Conservation (phyloP, 2,113 vertebrate genomes). For the Triplophysa dalaica region DNA sequence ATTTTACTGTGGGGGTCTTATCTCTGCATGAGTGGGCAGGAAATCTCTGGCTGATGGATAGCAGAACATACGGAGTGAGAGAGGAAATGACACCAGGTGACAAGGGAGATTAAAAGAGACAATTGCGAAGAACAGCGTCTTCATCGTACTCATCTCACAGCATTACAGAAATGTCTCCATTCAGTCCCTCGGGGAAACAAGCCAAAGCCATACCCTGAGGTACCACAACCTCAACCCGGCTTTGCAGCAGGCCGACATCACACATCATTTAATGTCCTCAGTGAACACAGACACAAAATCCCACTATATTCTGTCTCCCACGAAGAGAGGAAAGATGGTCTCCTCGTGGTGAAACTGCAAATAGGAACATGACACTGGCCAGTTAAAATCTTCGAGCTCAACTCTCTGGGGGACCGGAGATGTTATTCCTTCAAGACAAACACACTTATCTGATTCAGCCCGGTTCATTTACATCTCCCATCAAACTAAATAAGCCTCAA, state of each 20-base stretch:
- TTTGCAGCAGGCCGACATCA: constrained; percentile 51
- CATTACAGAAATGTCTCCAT: constrained; percentile 19
- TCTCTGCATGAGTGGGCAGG: constrained; percentile 53
- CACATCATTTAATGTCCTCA: constrained; percentile 41
- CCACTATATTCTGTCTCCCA: background rate
- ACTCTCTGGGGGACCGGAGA: background rate
- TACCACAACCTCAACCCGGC: constrained; percentile 51
- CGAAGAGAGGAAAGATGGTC: constrained; percentile 3
- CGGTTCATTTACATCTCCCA: background rate
- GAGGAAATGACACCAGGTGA: constrained; percentile 42
- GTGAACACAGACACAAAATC: constrained; percentile 29
- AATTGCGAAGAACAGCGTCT: constrained; percentile 1
- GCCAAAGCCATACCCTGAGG: constrained; percentile 46
- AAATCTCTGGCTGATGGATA: constrained; percentile 58
- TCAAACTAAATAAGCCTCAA: constrained; percentile 5
- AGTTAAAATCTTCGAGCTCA: background rate
- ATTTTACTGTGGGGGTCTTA: constrained; percentile 23
- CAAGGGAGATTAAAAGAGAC: constrained; percentile 40
- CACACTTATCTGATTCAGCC: constrained; percentile 11
- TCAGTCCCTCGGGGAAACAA: constrained; percentile 30
- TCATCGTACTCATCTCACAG: background rate
- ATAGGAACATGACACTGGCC: constrained; percentile 13
- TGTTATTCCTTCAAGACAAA: constrained; percentile 9
- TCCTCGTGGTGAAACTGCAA: constrained; percentile 11
- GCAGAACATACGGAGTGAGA: constrained; percentile 17